These are phyloP conservation scores for Acanthopagrus latus DNA, from an alignment of 2,797 vertebrate species.

Conservation along the genomic window DNA sequence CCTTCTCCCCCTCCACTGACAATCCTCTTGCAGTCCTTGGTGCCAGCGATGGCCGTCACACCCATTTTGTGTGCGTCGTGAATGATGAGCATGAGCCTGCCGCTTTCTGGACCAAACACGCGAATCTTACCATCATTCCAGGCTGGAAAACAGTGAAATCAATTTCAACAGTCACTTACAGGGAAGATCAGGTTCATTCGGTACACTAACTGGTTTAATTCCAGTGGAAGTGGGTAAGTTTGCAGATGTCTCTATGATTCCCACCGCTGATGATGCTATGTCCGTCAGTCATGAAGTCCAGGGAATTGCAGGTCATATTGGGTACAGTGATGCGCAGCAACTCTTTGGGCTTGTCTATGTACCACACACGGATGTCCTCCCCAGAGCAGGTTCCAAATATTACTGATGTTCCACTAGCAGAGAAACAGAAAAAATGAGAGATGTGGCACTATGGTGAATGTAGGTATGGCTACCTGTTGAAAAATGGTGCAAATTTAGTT, in stretches of 20 bases:
- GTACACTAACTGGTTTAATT: not conserved
- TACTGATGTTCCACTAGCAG: constrained; percentile 86
- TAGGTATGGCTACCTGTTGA: not conserved
- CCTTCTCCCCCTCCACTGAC: constrained; percentile 93
- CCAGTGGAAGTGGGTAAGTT: not conserved
- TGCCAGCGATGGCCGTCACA: constrained; percentile 88
- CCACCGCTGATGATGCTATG: constrained; percentile 92
- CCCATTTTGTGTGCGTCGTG: constrained; percentile 88
- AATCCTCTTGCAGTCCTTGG: constrained; percentile 87
- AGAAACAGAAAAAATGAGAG: constrained; percentile 24
- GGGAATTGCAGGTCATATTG: constrained; percentile 89
- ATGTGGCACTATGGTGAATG: constrained; percentile 1
- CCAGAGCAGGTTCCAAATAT: constrained; percentile 92
- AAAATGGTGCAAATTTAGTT: not conserved
- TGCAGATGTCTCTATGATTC: constrained; percentile 16
- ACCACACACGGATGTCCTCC: constrained; percentile 92
- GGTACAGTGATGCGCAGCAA: constrained; percentile 88
- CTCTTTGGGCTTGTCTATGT: constrained; percentile 86
- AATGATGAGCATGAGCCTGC: constrained; percentile 83
- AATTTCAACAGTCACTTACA: not conserved
- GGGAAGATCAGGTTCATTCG: not conserved
- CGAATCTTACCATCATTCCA: constrained; percentile 93
- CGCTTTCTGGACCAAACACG: constrained; percentile 88
- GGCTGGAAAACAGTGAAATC: constrained; percentile 73
- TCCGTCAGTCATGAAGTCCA: constrained; percentile 89